phyloP scores from a whole-genome alignment of 1,140 invertebrate species.

The Cotesia typhae region DNA sequence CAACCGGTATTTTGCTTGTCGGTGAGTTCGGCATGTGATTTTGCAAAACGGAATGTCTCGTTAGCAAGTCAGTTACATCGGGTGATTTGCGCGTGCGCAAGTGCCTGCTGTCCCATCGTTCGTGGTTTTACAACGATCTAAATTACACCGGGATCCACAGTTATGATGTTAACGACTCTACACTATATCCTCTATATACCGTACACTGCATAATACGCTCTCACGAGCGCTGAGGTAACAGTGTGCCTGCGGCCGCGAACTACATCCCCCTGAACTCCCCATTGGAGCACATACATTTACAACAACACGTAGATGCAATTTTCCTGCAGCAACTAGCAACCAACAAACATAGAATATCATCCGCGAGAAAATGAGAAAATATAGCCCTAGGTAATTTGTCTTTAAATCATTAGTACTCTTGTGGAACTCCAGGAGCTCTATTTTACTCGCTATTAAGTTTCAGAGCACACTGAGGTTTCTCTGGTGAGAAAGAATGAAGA shows the following conservation, averaged over 20 bases:
- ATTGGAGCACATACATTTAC: background rate
- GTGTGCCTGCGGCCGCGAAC: background rate
- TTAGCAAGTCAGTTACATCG: conserved; percentile 54
- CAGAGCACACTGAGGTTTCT: background rate
- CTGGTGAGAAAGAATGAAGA: background rate
- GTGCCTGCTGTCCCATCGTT: conserved; percentile 34
- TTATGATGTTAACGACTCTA: conserved; percentile 58
- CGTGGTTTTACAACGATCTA: conserved; percentile 60
- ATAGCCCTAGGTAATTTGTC: background rate
- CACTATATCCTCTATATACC: background rate
- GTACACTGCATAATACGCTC: no score
- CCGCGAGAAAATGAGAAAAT: conserved; percentile 30
- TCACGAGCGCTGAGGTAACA: no score
- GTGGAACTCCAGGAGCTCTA: background rate
- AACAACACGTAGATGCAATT: background rate
- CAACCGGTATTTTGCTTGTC: conserved; percentile 48
- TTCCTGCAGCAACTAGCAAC: background rate
- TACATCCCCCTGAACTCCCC: no score
- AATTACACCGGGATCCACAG: conserved; percentile 54
- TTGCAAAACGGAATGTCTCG: conserved; percentile 62
- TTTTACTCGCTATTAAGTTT: no score
- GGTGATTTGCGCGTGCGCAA: conserved; percentile 31
- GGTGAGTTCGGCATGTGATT: conserved; percentile 49
- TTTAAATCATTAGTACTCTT: conserved; percentile 14
- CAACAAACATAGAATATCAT: background rate